Conservation (phyloP, 2,797 vertebrate genomes). For the Danio albolineatus region DNA sequence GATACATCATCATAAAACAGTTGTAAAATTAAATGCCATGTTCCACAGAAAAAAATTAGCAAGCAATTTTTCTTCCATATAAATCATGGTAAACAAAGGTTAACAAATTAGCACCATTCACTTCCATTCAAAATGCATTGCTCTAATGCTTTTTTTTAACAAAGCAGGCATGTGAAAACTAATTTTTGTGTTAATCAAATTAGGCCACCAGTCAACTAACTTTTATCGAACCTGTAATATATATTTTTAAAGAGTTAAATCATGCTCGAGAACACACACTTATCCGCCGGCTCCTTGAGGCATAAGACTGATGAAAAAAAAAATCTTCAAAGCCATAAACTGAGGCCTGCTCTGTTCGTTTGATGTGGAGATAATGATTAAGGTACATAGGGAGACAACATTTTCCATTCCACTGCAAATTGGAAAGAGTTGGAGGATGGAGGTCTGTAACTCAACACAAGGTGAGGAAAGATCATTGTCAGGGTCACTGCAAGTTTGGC, state of each 20-base stretch:
- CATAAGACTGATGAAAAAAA: conserved; percentile 67
- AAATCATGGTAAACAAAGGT: not conserved
- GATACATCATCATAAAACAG: not conserved
- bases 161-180: not conserved
- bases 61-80: not conserved
- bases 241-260: conserved; percentile 62
- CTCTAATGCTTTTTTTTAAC: not conserved
- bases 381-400: conserved; percentile 67
- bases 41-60: not conserved
- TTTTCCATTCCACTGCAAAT: conserved; percentile 41
- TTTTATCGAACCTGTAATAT: conserved; percentile 7
- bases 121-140: not conserved
- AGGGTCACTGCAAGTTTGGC: conserved; percentile 36
- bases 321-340: conserved; percentile 75
- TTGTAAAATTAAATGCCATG: not conserved
- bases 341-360: conserved; percentile 69
- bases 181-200: not conserved
- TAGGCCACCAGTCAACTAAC: not conserved
- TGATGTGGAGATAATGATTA: conserved; percentile 80
- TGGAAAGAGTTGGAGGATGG: conserved; percentile 37
- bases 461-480: conserved; percentile 34
- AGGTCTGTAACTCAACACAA: not conserved
- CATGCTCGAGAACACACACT: conserved; percentile 61
- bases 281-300: conserved; percentile 66
- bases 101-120: not conserved